These are phyloP conservation scores for Kryphioiulus occultus DNA, from an alignment of 2,888 invertebrate genomes.

Conservation along the genomic window DNA sequence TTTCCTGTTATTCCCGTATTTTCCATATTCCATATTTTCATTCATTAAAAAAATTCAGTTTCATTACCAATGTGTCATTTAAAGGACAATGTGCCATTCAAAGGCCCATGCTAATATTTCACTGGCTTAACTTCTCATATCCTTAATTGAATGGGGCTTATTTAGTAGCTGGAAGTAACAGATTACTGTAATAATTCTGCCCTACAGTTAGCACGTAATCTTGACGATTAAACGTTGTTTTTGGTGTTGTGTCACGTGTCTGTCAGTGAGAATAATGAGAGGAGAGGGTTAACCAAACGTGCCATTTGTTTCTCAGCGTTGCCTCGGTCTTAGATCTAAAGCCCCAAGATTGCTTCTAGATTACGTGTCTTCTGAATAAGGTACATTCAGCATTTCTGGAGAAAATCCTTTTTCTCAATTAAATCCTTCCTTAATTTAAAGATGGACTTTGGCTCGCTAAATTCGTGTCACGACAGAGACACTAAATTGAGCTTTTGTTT, in stretches of 20 bases:
- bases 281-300: background rate
- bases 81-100: background rate
- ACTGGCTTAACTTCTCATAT: background rate
- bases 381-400: background rate
- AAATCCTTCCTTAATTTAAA: constrained; percentile 20
- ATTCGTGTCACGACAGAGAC: background rate
- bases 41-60: too few species aligned
- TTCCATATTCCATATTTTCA: too few species aligned
- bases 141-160: background rate
- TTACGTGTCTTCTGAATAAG: background rate
- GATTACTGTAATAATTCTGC: background rate
- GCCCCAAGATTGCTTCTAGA: background rate
- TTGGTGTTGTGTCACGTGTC: background rate
- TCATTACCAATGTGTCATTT: too few species aligned
- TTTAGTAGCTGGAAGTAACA: background rate
- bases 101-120: background rate
- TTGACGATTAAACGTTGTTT: background rate
- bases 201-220: background rate
- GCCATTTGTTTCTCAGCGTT: background rate
- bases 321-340: background rate
- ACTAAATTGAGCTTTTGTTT: background rate
- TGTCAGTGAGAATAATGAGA: background rate
- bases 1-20: too few species aligned
- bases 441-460: background rate
- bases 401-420: background rate